Conservation (phyloP, 1,140 invertebrate genomes). For the Eriosoma lanigerum region DNA sequence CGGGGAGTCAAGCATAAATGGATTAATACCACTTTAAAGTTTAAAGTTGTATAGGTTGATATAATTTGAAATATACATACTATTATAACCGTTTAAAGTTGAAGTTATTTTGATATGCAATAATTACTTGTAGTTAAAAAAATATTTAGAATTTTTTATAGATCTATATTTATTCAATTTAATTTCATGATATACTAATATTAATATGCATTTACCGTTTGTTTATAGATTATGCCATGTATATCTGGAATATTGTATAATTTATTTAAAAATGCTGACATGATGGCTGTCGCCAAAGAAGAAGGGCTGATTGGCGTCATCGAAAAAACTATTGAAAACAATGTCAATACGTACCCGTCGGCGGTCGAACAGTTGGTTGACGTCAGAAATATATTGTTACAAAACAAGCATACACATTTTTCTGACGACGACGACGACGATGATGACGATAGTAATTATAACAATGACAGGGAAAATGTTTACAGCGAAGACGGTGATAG, state of each 20-base stretch:
- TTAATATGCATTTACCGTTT: slow-evolving; percentile 2
- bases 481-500: slow-evolving; percentile 54
- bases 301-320: slow-evolving; percentile 37
- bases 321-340: slow-evolving; percentile 28
- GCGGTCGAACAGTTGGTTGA: slow-evolving; percentile 52
- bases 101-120: too few relatives aligned
- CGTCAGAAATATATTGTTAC: slow-evolving; percentile 48
- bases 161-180: too few relatives aligned
- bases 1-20: too few relatives aligned
- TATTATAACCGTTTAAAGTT: too few relatives aligned
- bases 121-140: too few relatives aligned
- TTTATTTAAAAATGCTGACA: slow-evolving; percentile 50
- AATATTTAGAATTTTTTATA: too few relatives aligned
- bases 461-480: too few relatives aligned
- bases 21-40: too few relatives aligned
- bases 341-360: slow-evolving; percentile 41
- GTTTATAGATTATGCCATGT: slow-evolving; percentile 53
- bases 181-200: too few relatives aligned
- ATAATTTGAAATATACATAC: too few relatives aligned
- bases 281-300: slow-evolving; percentile 53
- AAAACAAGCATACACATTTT: slow-evolving; percentile 32
- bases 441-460: slow-evolving; percentile 56
- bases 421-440: slow-evolving; percentile 53
- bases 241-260: slow-evolving; percentile 54
- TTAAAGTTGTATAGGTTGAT: too few relatives aligned